Conservation (phyloP, 2,113 vertebrate species). For the Orthonyx spaldingii region DNA sequence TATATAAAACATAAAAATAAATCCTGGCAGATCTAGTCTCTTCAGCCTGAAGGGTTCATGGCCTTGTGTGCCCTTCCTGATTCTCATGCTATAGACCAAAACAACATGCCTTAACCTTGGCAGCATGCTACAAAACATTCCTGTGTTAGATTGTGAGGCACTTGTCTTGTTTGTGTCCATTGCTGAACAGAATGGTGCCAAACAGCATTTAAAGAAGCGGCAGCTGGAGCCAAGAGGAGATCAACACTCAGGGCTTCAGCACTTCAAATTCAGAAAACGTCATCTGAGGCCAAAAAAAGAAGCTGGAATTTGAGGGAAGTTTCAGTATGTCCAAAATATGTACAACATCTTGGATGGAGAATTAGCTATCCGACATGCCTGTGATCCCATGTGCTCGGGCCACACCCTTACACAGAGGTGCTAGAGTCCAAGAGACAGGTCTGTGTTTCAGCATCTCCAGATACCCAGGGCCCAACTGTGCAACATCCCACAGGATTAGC, state of each 20-base stretch:
- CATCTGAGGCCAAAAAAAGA: background rate
- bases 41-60: background rate
- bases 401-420: background rate
- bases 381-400: background rate
- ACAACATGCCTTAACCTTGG: background rate
- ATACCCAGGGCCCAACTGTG: background rate
- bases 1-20: background rate
- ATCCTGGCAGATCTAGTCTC: background rate
- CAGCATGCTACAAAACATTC: constrained; percentile 13
- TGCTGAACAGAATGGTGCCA: background rate
- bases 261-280: background rate
- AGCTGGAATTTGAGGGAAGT: background rate
- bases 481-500: background rate
- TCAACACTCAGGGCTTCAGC: background rate
- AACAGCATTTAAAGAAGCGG: background rate
- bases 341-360: background rate
- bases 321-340: background rate
- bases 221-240: background rate
- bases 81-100: constrained; percentile 33
- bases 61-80: background rate
- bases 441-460: background rate
- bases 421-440: background rate
- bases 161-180: background rate
- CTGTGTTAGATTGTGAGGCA: background rate
- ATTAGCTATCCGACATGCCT: background rate